Evolutionary conservation across 1,140 invertebrate species (phyloP).

Genomic region (Daktulosphaira vitifoliae): DNA sequence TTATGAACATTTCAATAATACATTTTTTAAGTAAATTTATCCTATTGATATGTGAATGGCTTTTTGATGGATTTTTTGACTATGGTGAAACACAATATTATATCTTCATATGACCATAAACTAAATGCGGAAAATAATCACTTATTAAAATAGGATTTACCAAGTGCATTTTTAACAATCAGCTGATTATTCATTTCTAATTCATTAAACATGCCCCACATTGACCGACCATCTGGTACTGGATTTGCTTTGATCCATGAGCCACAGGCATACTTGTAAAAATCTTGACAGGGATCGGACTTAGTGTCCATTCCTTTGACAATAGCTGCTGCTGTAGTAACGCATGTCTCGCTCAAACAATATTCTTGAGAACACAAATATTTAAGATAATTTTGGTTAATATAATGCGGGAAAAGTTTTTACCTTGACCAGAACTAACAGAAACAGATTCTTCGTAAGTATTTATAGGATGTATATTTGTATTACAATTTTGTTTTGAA

Average conservation of each 20-base stretch:
- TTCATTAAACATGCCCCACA: slow-evolving; percentile 91
- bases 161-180: slow-evolving; percentile 81
- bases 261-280: slow-evolving; percentile 89
- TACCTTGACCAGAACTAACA: slow-evolving; percentile 11
- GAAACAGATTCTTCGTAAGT: slow-evolving; percentile 14
- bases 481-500: not conserved
- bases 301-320: slow-evolving; percentile 69
- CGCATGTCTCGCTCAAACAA: slow-evolving; percentile 74
- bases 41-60: not conserved
- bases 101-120: too few species aligned
- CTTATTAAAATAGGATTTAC: slow-evolving; percentile 49
- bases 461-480: not conserved
- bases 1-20: not conserved
- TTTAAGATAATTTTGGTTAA: not conserved
- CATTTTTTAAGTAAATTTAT: not conserved
- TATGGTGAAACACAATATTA: too few species aligned
- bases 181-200: slow-evolving; percentile 86
- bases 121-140: too few species aligned
- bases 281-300: slow-evolving; percentile 85
- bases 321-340: slow-evolving; percentile 75
- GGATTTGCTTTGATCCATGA: slow-evolving; percentile 84
- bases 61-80: too few species aligned
- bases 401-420: not conserved
- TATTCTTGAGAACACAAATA: slow-evolving; percentile 14
- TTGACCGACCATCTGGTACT: slow-evolving; percentile 83